A percentile compares a stretch with the other conserved stretches of the same genome.
phyloP scores from a whole-genome alignment of 1,140 invertebrate species.

The Plutomurus gul region DNA sequence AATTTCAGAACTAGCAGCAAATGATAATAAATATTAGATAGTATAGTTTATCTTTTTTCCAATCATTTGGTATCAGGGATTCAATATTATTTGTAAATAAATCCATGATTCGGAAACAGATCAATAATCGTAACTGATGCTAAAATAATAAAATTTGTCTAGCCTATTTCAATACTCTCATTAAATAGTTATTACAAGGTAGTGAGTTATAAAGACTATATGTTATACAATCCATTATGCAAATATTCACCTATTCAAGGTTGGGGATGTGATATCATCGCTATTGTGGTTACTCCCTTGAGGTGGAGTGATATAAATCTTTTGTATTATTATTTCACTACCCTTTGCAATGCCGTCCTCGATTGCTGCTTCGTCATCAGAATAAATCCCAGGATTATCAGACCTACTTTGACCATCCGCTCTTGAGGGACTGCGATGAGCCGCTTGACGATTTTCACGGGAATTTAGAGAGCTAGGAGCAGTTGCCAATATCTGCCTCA shows the following conservation, averaged over 20 bases:
- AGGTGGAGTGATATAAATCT: conserved; percentile 44
- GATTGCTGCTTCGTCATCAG: neutral
- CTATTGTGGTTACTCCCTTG: neutral
- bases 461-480: conserved; percentile 23
- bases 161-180: no score
- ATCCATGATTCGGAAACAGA: no score
- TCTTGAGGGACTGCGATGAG: neutral
- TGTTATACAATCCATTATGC: neutral
- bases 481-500: conserved; percentile 49
- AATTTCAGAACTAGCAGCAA: no score
- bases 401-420: neutral
- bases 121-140: no score
- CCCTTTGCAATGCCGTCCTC: neutral
- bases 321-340: conserved; percentile 41
- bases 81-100: no score
- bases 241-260: neutral
- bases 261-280: neutral
- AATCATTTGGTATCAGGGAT: no score
- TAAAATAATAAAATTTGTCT: no score
- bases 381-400: neutral
- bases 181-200: neutral
- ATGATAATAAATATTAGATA: no score
- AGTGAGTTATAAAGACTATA: neutral
- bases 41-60: no score
- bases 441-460: conserved; percentile 18